phyloP scores from a whole-genome alignment of 2,113 vertebrate species.

The Nothoprocta perdicaria region DNA sequence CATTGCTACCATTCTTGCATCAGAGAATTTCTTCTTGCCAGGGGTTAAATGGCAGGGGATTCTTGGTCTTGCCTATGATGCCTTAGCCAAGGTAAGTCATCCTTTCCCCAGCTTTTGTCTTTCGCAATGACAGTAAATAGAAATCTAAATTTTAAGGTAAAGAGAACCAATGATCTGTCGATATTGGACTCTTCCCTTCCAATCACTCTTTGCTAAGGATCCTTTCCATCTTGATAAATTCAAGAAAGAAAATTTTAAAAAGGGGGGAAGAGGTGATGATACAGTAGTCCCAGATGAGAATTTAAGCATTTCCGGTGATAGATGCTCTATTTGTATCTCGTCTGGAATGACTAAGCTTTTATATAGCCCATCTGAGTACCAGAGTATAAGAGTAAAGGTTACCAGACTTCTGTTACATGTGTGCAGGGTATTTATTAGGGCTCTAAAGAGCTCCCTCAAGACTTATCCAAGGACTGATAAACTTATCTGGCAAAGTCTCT shows the following conservation, averaged over 20 bases:
- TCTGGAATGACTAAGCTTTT: neutral
- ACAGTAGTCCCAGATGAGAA: neutral
- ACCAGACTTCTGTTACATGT: neutral
- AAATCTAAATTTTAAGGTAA: neutral
- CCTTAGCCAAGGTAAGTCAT: conserved; percentile 88
- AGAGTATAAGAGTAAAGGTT: neutral
- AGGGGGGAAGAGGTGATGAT: neutral
- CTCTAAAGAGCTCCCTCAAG: neutral
- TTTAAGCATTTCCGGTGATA: neutral
- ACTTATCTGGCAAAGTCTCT: neutral
- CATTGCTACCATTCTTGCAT: conserved; percentile 89
- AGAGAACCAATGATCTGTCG: neutral
- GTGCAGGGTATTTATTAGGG: neutral
- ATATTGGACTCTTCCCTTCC: neutral
- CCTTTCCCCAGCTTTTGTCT: neutral
- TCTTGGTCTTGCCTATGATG: conserved; percentile 90
- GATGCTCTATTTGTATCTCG: neutral
- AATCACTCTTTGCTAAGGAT: neutral
- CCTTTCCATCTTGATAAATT: neutral
- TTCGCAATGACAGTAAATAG: neutral
- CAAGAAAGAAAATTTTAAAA: neutral
- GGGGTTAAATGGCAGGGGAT: conserved; percentile 95
- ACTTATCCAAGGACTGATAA: neutral
- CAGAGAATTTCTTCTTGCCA: conserved; percentile 92
- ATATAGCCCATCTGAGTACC: neutral